These are phyloP conservation scores for Agrenia bidenticulata DNA, from an alignment of 2,888 invertebrate species.

Conservation along the genomic window DNA sequence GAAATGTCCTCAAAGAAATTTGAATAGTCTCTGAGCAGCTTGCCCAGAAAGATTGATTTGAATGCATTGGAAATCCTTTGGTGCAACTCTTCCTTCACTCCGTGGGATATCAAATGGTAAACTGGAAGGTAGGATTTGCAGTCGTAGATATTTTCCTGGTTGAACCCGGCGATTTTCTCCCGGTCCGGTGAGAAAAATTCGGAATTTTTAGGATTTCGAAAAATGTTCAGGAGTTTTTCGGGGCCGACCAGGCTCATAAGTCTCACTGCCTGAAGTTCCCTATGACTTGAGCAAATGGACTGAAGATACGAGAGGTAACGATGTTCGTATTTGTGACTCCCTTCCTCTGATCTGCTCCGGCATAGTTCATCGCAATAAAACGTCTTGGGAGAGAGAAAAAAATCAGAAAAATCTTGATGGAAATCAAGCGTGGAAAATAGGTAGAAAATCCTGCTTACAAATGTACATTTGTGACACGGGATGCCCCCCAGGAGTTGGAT, in stretches of 20 bases:
- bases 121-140: slow-evolving; percentile 36
- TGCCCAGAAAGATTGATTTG: slow-evolving; percentile 40
- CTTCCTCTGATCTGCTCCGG: slow-evolving; percentile 20
- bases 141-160: slow-evolving; percentile 36
- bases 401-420: too few species aligned
- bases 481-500: slow-evolving; percentile 42
- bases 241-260: slow-evolving; percentile 41
- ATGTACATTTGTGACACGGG: slow-evolving; percentile 46
- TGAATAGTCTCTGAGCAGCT: slow-evolving; percentile 39
- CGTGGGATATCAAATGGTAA: slow-evolving; percentile 35
- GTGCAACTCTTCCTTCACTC: slow-evolving; percentile 14
- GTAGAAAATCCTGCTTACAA: slow-evolving; percentile 36
- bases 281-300: slow-evolving; percentile 14
- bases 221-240: slow-evolving; percentile 30
- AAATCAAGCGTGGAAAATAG: too few species aligned
- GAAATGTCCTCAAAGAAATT: slow-evolving; percentile 28
- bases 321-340: slow-evolving; percentile 44
- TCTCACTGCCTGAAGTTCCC: slow-evolving; percentile 8
- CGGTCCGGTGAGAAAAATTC: not conserved
- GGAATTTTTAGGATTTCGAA: slow-evolving; percentile 16
- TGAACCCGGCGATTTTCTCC: slow-evolving; percentile 19
- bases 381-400: too few species aligned
- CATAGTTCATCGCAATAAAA: slow-evolving; percentile 44
- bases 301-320: slow-evolving; percentile 40
- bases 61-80: slow-evolving; percentile 33